Evolutionary conservation across 2,113 vertebrate genomes (phyloP).

Genomic region (Rhinogobius similis): DNA sequence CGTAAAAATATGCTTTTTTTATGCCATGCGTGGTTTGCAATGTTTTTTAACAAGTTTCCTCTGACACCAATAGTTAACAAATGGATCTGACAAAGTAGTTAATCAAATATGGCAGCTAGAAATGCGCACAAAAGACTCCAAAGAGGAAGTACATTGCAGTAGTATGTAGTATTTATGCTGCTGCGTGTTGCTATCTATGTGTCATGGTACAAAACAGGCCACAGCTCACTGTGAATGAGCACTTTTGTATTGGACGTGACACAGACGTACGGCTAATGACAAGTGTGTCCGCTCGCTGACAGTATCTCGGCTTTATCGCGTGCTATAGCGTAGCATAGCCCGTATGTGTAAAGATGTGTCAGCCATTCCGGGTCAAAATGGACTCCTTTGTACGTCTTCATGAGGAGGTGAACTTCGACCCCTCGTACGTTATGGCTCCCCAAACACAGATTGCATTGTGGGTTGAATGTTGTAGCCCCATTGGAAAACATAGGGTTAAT

Average conservation of each 20-base stretch:
- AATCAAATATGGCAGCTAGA: slow-evolving; percentile 32
- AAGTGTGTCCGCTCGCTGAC: slow-evolving; percentile 64
- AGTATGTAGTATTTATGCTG: no score
- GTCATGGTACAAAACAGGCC: slow-evolving; percentile 16
- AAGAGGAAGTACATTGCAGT: slow-evolving; percentile 42
- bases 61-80: background rate
- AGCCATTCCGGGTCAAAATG: slow-evolving; percentile 49
- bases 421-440: slow-evolving; percentile 10
- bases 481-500: slow-evolving; percentile 38
- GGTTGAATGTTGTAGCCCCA: slow-evolving; percentile 56
- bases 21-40: no score
- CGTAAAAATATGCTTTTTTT: no score
- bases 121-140: slow-evolving; percentile 38
- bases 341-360: slow-evolving; percentile 22
- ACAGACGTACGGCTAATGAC: slow-evolving; percentile 55
- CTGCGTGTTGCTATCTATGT: no score
- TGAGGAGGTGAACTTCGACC: slow-evolving; percentile 63
- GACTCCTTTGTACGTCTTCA: slow-evolving; percentile 63
- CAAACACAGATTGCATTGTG: slow-evolving; percentile 29
- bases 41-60: background rate
- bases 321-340: background rate
- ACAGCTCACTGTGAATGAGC: slow-evolving; percentile 46
- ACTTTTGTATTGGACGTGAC: slow-evolving; percentile 50
- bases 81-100: slow-evolving; percentile 11
- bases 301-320: slow-evolving; percentile 52